phyloP scores from a whole-genome alignment of 2,113 vertebrate species.

The Saguinus midas region DNA sequence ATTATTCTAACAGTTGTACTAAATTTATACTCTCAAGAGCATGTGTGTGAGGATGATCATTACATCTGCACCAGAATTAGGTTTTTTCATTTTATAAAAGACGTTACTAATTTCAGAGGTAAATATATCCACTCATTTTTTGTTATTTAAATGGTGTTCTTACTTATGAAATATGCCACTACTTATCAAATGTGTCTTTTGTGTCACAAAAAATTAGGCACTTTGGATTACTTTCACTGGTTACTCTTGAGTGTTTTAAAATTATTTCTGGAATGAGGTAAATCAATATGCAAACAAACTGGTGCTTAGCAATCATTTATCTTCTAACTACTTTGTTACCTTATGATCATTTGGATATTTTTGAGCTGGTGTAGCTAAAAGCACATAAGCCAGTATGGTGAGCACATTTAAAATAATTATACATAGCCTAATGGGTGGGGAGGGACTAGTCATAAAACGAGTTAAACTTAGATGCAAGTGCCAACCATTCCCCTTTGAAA shows the following conservation, averaged over 20 bases:
- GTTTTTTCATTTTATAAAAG: background rate
- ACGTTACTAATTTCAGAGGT: background rate
- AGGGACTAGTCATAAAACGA: background rate
- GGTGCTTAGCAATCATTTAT: background rate
- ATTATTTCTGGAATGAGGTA: background rate
- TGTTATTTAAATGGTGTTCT: background rate
- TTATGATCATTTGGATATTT: background rate
- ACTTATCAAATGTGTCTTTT: background rate
- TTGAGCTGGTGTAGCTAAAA: background rate
- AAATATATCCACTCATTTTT: background rate
- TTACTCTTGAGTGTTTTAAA: background rate
- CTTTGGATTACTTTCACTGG: background rate
- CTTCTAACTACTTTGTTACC: background rate
- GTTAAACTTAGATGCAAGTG: conserved; percentile 17
- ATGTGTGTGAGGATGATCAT: background rate
- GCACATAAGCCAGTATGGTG: background rate
- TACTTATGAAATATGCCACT: background rate
- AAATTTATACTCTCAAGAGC: background rate
- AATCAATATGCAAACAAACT: background rate
- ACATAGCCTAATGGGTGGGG: background rate
- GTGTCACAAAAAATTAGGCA: background rate
- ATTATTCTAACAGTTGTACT: background rate
- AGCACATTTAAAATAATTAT: conserved; percentile 11
- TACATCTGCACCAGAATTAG: background rate
- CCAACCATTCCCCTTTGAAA: background rate